A percentile compares a stretch with the other conserved stretches of the same genome.
phyloP scores from a whole-genome alignment of 2,888 invertebrate genomes.

The Idaea straminata region DNA sequence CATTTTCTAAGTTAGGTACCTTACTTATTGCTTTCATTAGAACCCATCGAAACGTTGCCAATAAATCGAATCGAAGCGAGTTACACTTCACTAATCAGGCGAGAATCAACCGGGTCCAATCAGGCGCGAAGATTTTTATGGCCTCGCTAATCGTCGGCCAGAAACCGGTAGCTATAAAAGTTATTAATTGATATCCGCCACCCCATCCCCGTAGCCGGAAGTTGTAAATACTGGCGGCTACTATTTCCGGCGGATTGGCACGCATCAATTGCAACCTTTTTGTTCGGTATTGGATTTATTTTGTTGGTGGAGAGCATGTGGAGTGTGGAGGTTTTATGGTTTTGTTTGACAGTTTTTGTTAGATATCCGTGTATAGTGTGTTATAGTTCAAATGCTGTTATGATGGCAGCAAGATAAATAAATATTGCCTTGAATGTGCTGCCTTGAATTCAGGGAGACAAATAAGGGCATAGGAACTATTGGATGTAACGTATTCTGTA shows the following conservation, averaged over 20 bases:
- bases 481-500: too few species aligned
- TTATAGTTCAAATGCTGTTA: too few species aligned
- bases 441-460: too few species aligned
- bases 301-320: neutral
- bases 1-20: too few species aligned
- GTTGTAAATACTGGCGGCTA: slow-evolving; percentile 72
- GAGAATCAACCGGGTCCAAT: slow-evolving; percentile 49
- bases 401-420: too few species aligned
- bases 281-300: slow-evolving; percentile 28
- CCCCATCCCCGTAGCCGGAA: slow-evolving; percentile 62
- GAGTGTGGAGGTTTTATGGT: neutral
- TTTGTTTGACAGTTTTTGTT: neutral
- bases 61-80: neutral
- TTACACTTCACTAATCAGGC: slow-evolving; percentile 17
- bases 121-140: slow-evolving; percentile 74
- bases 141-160: slow-evolving; percentile 69
- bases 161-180: slow-evolving; percentile 71
- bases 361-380: neutral
- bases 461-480: too few species aligned
- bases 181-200: slow-evolving; percentile 72
- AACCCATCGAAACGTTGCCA: slow-evolving; percentile 9
- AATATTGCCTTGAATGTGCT: too few species aligned
- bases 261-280: slow-evolving; percentile 55
- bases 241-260: slow-evolving; percentile 74
- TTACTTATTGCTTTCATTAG: slow-evolving; percentile 8